Evolutionary conservation across 2,113 vertebrate genomes (phyloP).

Genomic region (Otis tarda): DNA sequence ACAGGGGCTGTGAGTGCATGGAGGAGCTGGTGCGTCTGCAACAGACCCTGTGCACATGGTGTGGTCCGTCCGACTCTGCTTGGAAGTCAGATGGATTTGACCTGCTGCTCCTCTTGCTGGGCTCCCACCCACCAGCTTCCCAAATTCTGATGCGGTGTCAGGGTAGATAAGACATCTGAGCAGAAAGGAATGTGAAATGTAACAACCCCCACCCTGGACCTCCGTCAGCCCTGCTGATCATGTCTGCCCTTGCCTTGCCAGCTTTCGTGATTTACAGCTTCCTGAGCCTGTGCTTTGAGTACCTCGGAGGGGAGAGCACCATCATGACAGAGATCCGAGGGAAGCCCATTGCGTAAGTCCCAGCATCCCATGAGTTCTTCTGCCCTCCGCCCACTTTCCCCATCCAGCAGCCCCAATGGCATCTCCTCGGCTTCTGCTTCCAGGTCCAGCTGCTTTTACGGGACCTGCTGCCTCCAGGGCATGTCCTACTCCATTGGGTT

Average conservation of each 20-base stretch:
- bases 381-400: background rate
- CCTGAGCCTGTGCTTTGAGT: slow-evolving; percentile 95
- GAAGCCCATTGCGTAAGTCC: slow-evolving; percentile 87
- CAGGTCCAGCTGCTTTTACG: slow-evolving; percentile 91
- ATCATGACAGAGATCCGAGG: slow-evolving; percentile 97
- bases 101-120: background rate
- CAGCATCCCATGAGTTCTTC: background rate
- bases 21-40: background rate
- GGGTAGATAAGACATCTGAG: background rate
- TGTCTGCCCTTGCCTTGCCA: slow-evolving; percentile 56
- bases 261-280: slow-evolving; percentile 99
- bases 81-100: background rate
- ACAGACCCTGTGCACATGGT: background rate
- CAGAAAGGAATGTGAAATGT: background rate
- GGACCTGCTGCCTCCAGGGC: slow-evolving; percentile 91
- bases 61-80: rapidly evolving
- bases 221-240: background rate
- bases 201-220: background rate
- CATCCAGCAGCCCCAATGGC: background rate
- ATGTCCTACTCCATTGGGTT: slow-evolving; percentile 94
- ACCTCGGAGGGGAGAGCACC: slow-evolving; percentile 93
- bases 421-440: background rate
- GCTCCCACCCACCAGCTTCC: background rate
- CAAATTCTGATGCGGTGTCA: background rate
- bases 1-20: background rate